Conservation (phyloP, 2,113 vertebrate genomes). For the Madoqua kirkii region DNA sequence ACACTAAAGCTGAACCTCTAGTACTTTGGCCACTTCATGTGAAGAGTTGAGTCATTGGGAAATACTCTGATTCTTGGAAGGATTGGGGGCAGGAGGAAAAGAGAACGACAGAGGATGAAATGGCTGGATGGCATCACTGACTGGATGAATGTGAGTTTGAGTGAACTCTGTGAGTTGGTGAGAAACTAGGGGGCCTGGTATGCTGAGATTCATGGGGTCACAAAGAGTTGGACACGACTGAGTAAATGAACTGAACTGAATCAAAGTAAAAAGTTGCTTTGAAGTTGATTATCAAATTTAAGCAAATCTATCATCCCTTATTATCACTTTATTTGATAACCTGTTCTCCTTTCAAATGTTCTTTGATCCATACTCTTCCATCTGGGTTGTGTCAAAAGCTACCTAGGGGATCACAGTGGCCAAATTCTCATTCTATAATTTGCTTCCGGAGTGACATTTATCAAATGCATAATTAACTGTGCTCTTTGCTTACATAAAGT, state of each 20-base stretch:
- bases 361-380: background rate
- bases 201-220: rapidly evolving
- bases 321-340: background rate
- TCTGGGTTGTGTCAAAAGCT: background rate
- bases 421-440: background rate
- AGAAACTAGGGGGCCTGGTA: too few species aligned
- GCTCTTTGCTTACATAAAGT: background rate
- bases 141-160: too few species aligned
- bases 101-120: too few species aligned
- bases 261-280: background rate
- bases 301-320: background rate
- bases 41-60: too few species aligned
- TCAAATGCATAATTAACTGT: background rate
- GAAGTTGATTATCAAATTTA: background rate
- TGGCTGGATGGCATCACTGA: too few species aligned
- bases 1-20: too few species aligned
- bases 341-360: background rate
- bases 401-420: background rate
- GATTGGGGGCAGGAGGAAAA: too few species aligned
- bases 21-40: too few species aligned
- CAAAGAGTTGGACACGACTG: too few species aligned
- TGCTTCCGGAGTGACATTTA: background rate
- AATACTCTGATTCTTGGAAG: too few species aligned
- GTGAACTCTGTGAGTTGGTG: too few species aligned
- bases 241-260: too few species aligned